Evolutionary conservation across 2,888 invertebrate species (phyloP).

Genomic region (Spodoptera littoralis): DNA sequence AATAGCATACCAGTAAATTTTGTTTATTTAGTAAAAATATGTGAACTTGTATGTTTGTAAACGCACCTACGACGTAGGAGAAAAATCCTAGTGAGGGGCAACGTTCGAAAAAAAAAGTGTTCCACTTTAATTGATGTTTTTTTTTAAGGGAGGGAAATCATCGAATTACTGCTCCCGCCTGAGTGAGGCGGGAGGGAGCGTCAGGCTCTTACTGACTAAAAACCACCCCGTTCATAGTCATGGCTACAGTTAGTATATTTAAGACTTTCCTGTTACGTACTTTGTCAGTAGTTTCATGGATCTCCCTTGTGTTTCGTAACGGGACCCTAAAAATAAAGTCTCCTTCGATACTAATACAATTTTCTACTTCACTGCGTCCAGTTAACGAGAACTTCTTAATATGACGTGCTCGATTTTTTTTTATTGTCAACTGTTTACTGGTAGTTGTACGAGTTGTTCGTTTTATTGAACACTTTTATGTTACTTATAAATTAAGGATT

Average conservation of each 20-base stretch:
- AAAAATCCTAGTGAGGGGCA: too few species aligned
- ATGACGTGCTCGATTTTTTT: conserved; percentile 69
- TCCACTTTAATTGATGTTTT: too few species aligned
- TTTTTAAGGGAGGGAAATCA: too few species aligned
- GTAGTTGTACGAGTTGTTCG: conserved; percentile 49
- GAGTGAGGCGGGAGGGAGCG: too few species aligned
- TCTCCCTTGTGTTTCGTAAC: conserved; percentile 31
- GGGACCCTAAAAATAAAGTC: conserved; percentile 61
- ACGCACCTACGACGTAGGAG: too few species aligned
- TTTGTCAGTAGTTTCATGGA: conserved; percentile 22
- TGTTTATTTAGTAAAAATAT: too few species aligned
- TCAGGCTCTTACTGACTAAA: too few species aligned
- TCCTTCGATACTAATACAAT: conserved; percentile 75
- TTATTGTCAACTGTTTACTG: conserved; percentile 55
- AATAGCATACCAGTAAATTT: too few species aligned
- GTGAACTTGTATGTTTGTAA: too few species aligned
- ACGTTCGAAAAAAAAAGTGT: too few species aligned
- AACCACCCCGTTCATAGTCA: too few species aligned
- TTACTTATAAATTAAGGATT: background rate
- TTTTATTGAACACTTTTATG: conserved; percentile 6
- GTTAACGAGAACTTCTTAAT: conserved; percentile 75
- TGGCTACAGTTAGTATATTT: conserved; percentile 4
- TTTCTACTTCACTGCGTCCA: conserved; percentile 70
- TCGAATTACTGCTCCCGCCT: too few species aligned
- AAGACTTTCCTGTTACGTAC: conserved; percentile 35